Evolutionary conservation across 2,113 vertebrate species (phyloP).

Genomic region (Tenrec ecaudatus): DNA sequence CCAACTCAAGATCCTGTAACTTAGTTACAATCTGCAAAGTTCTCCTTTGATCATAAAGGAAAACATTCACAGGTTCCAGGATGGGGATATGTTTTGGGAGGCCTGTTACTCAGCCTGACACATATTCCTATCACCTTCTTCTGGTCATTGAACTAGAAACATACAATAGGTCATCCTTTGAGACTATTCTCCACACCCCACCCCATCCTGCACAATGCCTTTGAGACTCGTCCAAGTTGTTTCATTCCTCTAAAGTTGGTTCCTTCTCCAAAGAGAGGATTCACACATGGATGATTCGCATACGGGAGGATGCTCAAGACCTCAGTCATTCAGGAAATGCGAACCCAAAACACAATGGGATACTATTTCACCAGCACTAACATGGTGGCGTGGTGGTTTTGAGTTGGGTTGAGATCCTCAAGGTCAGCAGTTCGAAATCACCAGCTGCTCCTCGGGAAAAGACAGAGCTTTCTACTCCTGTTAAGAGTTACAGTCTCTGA

Average conservation of each 20-base stretch:
- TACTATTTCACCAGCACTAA: neutral
- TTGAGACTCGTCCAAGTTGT: neutral
- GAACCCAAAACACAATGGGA: neutral
- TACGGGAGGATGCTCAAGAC: neutral
- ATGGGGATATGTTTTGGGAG: neutral
- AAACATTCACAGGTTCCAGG: neutral
- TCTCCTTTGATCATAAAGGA: neutral
- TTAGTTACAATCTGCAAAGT: neutral
- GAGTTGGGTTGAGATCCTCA: too few relatives aligned
- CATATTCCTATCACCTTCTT: neutral
- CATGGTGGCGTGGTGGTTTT: too few relatives aligned
- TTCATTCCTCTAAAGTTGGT: neutral
- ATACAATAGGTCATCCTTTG: neutral
- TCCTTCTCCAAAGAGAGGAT: neutral
- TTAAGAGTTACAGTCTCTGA: too few relatives aligned
- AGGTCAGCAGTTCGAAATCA: too few relatives aligned
- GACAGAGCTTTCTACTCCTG: too few relatives aligned
- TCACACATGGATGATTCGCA: neutral
- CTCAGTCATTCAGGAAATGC: neutral
- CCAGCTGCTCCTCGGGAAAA: too few relatives aligned
- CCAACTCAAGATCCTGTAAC: neutral
- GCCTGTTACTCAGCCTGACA: neutral
- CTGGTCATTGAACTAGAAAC: neutral
- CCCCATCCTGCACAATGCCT: neutral
- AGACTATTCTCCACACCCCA: neutral